Evolutionary conservation across 2,113 vertebrate genomes (phyloP).

Genomic region (Eulemur macaco): DNA sequence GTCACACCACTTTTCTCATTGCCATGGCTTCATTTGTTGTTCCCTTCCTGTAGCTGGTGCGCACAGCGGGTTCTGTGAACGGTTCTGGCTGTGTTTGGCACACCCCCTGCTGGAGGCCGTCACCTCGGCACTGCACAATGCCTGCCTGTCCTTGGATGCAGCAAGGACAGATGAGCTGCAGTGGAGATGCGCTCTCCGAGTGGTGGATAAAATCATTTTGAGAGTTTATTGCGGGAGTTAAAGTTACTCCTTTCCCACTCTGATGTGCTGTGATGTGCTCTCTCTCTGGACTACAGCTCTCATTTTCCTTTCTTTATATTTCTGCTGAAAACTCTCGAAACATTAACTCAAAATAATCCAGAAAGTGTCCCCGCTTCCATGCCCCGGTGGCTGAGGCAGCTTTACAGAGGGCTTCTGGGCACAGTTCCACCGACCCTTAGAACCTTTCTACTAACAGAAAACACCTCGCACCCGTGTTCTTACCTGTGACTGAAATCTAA

Average conservation of each 20-base stretch:
- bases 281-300: not conserved
- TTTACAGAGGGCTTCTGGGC: not conserved
- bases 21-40: not conserved
- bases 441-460: not conserved
- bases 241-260: not conserved
- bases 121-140: not conserved
- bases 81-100: not conserved
- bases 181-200: not conserved
- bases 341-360: not conserved
- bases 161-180: not conserved
- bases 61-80: not conserved
- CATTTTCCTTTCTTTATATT: not conserved
- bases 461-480: not conserved
- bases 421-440: not conserved
- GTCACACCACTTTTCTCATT: not conserved
- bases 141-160: not conserved
- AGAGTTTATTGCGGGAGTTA: not conserved
- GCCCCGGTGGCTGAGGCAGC: not conserved
- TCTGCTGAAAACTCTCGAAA: constrained; percentile 32
- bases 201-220: not conserved
- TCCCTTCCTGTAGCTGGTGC: not conserved
- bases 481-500: not conserved
- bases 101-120: not conserved
- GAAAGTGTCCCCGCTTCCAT: not conserved
- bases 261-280: not conserved